Percentiles rank a stretch among this genome's conserved stretches.
These are phyloP conservation scores for Petroica traversi DNA, from an alignment of 2,113 vertebrate species.

Conservation along the genomic window DNA sequence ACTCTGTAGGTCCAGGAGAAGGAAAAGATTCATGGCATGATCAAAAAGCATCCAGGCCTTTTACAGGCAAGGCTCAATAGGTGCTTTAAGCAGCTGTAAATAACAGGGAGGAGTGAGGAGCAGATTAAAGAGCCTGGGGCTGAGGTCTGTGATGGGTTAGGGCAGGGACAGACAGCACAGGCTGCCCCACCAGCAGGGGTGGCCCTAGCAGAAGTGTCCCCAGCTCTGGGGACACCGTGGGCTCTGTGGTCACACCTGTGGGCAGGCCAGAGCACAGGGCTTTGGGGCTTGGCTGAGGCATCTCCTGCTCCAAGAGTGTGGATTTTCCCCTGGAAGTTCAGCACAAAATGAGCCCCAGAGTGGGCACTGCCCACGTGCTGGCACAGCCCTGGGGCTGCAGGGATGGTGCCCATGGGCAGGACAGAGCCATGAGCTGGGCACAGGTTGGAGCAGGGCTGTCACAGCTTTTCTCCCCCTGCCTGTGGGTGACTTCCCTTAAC, in stretches of 20 bases:
- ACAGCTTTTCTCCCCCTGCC: not conserved
- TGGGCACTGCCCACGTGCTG: rapidly evolving
- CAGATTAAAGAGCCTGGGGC: not conserved
- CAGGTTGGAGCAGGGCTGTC: not conserved
- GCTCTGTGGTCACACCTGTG: rapidly evolving
- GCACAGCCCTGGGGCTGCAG: not conserved
- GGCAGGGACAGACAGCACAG: not conserved
- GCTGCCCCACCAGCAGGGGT: not conserved
- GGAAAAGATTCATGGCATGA: constrained; percentile 50
- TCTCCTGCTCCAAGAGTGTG: rapidly evolving
- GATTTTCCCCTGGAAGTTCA: not conserved
- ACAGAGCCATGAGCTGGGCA: rapidly evolving
- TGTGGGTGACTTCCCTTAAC: not conserved
- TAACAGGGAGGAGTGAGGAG: not conserved
- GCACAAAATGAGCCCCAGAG: rapidly evolving
- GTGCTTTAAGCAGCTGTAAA: constrained; percentile 29
- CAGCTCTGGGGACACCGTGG: rapidly evolving
- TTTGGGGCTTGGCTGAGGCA: not conserved
- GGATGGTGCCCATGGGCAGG: rapidly evolving
- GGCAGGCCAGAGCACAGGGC: not conserved
- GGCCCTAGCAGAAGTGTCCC: not conserved
- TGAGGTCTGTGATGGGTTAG: not conserved
- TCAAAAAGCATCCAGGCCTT: constrained; percentile 60
- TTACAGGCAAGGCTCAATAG: constrained; percentile 6
- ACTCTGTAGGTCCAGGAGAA: not conserved